These are phyloP conservation scores for Emydura subglobosa DNA, from an alignment of 2,113 vertebrate species.

Conservation along the genomic window DNA sequence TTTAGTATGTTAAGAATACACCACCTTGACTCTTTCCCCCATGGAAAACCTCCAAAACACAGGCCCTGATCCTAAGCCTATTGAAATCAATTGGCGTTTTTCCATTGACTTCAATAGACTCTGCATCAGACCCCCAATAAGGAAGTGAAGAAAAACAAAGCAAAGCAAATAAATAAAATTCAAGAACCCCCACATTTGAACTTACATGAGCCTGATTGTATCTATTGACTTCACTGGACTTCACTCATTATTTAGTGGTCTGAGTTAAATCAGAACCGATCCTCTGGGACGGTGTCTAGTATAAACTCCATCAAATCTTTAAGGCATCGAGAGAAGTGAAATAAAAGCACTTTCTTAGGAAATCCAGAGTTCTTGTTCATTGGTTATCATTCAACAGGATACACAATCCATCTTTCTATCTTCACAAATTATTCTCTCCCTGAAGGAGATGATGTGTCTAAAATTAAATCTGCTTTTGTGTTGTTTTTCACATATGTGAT, in stretches of 20 bases:
- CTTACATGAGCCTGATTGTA: background rate
- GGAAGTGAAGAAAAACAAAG: background rate
- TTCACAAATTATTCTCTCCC: background rate
- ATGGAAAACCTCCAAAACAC: background rate
- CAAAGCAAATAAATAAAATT: background rate
- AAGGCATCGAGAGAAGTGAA: background rate
- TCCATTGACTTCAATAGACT: background rate
- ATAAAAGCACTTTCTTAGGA: background rate
- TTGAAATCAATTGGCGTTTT: background rate
- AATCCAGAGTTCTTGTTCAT: background rate
- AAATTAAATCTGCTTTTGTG: background rate
- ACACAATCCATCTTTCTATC: accelerated
- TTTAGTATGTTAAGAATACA: background rate
- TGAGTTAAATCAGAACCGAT: background rate
- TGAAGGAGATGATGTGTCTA: background rate
- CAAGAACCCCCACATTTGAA: background rate
- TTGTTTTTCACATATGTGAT: slow-evolving; percentile 1
- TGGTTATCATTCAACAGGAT: background rate
- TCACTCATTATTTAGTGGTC: background rate
- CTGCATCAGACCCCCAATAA: background rate
- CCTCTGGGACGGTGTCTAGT: background rate
- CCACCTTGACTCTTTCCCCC: background rate
- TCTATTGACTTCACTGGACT: background rate
- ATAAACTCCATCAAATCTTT: background rate
- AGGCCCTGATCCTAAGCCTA: background rate